phyloP scores from a whole-genome alignment of 2,797 vertebrate species.

The Rhinoraja longicauda region DNA sequence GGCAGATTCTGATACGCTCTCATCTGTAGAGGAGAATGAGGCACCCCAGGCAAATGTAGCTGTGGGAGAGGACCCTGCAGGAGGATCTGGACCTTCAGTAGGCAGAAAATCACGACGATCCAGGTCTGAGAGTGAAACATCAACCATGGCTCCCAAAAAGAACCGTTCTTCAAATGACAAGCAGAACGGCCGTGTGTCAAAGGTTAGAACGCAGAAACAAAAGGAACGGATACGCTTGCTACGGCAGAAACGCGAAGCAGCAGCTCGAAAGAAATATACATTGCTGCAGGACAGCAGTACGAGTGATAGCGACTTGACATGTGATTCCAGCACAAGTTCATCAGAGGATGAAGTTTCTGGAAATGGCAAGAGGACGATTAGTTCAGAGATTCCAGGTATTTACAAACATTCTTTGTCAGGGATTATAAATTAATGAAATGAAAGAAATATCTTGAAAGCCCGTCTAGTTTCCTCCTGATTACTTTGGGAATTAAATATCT shows the following conservation, averaged over 20 bases:
- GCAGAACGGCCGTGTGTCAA: constrained; percentile 80
- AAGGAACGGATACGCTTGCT: constrained; percentile 92
- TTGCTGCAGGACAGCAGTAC: constrained; percentile 98
- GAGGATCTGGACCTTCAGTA: constrained; percentile 49
- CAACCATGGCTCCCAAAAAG: constrained; percentile 92
- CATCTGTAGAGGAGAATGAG: constrained; percentile 80
- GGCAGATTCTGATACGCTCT: constrained; percentile 91
- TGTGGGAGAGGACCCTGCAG: constrained; percentile 61
- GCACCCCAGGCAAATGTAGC: constrained; percentile 54
- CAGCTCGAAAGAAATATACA: constrained; percentile 91
- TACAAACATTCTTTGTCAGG: constrained; percentile 46
- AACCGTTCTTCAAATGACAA: constrained; percentile 84
- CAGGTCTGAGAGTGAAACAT: constrained; percentile 86
- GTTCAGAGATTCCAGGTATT: constrained; percentile 97
- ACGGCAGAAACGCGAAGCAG: constrained; percentile 90
- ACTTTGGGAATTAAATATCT: neutral
- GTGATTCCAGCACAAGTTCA: constrained; percentile 76
- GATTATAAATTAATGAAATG: neutral
- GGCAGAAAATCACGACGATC: constrained; percentile 87
- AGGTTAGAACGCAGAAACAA: constrained; percentile 91
- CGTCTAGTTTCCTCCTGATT: neutral
- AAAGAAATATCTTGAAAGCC: neutral
- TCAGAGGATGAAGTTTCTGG: constrained; percentile 82
- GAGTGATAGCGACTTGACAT: constrained; percentile 95
- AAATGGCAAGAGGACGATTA: constrained; percentile 88